Conservation (phyloP, 2,113 vertebrate genomes). For the Myotis lucifugus region DNA sequence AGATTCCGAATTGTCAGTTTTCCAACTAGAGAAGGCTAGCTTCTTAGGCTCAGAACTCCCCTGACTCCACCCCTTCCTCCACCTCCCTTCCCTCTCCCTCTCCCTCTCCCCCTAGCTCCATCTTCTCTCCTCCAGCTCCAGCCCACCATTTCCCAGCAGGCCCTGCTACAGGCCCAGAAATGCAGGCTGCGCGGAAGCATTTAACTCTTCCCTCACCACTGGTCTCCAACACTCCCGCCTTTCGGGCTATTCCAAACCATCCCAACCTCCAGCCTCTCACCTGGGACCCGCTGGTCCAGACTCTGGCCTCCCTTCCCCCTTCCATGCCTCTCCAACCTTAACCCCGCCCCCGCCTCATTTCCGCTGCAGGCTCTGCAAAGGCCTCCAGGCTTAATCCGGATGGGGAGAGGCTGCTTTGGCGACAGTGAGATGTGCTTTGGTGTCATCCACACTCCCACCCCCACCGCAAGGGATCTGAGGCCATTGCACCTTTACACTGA, state of each 20-base stretch:
- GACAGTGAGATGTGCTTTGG: conserved; percentile 18
- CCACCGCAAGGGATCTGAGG: not conserved
- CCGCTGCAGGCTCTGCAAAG: not conserved
- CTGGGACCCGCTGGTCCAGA: not conserved
- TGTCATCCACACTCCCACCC: conserved; percentile 33
- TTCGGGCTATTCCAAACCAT: not conserved
- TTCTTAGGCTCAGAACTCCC: not conserved
- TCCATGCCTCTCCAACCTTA: not conserved
- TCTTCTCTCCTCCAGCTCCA: conserved; percentile 68
- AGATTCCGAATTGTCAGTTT: conserved; percentile 47
- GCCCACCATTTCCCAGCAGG: conserved; percentile 79
- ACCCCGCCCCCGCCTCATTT: conserved; percentile 7
- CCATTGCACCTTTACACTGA: conserved; percentile 65
- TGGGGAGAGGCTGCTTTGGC: not conserved
- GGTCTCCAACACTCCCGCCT: conserved; percentile 40
- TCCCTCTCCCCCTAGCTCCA: conserved; percentile 51
- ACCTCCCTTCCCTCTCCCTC: conserved; percentile 1
- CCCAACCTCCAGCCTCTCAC: conserved; percentile 26
- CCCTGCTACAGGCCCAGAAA: conserved; percentile 61
- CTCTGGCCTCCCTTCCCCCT: conserved; percentile 3
- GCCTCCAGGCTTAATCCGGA: conserved; percentile 21
- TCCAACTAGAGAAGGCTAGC: conserved; percentile 28
- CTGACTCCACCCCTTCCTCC: conserved; percentile 65
- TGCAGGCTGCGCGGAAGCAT: conserved; percentile 45
- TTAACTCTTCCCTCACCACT: conserved; percentile 61